Percentiles rank a stretch among this genome's conserved stretches.
Evolutionary conservation across 2,113 vertebrate genomes (phyloP).

Genomic region (Seriola aureovittata): DNA sequence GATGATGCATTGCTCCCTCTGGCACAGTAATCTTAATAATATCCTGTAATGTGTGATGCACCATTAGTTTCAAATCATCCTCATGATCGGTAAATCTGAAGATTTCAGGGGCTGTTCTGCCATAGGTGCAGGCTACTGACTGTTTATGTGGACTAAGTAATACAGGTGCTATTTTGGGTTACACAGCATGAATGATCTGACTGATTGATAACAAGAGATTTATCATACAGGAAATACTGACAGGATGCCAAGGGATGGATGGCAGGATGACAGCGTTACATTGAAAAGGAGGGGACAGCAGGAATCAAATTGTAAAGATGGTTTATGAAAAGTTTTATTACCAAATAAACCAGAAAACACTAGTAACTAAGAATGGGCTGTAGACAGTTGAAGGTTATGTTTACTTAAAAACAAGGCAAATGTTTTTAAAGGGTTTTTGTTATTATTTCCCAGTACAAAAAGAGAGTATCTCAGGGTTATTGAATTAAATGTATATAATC

Average conservation of each 20-base stretch:
- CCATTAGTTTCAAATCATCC: no score
- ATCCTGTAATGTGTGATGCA: no score
- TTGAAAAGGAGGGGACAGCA: background rate
- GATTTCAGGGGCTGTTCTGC: background rate
- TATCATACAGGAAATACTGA: background rate
- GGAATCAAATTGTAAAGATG: background rate
- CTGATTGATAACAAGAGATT: background rate
- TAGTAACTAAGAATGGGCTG: background rate
- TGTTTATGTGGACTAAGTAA: background rate
- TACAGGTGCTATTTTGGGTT: slow-evolving; percentile 12
- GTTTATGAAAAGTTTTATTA: background rate
- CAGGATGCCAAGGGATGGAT: no score
- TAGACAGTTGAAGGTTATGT: background rate
- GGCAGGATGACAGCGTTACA: background rate
- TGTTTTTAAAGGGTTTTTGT: background rate
- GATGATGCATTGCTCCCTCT: no score
- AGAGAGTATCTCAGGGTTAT: no score
- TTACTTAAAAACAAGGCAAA: background rate
- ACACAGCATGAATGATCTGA: background rate
- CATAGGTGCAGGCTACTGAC: background rate
- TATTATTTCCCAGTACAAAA: background rate
- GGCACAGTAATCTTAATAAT: no score
- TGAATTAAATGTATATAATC: no score
- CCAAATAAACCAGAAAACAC: background rate
- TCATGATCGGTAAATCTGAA: background rate